Percentiles rank a stretch among this genome's conserved stretches.
phyloP scores from a whole-genome alignment of 2,797 vertebrate genomes.

The Oreochromis mossambicus region DNA sequence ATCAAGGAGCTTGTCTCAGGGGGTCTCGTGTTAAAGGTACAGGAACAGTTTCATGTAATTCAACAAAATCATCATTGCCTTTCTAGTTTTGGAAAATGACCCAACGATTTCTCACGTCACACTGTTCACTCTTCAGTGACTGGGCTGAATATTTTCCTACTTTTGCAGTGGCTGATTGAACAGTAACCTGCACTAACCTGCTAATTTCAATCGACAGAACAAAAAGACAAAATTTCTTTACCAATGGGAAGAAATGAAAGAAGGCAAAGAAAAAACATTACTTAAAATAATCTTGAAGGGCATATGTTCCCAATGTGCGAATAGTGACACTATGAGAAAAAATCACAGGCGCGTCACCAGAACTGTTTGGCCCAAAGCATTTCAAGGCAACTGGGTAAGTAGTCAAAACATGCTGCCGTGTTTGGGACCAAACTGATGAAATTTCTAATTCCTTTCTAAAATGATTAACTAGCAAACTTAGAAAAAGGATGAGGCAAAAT shows the following conservation, averaged over 20 bases:
- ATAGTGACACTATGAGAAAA: background rate
- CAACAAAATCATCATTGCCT: background rate
- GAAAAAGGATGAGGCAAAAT: background rate
- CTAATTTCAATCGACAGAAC: background rate
- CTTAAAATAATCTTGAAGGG: background rate
- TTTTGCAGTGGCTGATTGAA: background rate
- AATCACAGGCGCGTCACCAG: background rate
- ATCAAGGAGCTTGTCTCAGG: constrained; percentile 30
- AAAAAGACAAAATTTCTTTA: background rate
- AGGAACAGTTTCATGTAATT: background rate
- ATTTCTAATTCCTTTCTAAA: background rate
- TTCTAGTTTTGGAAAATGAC: background rate
- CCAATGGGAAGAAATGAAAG: background rate
- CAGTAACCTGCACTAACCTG: background rate
- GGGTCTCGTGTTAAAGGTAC: constrained; percentile 20
- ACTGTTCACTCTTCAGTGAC: background rate
- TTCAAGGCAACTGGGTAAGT: background rate
- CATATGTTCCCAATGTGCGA: background rate
- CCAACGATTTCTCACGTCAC: background rate
- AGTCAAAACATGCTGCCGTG: background rate
- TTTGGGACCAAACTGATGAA: background rate
- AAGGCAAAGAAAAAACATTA: background rate
- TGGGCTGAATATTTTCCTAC: background rate
- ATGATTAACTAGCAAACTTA: background rate
- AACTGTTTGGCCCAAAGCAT: background rate